Evolutionary conservation across 2,888 invertebrate species (phyloP), one percentile per base, ranked within the genome.

Genomic region (Carabus problematicus): DNA sequence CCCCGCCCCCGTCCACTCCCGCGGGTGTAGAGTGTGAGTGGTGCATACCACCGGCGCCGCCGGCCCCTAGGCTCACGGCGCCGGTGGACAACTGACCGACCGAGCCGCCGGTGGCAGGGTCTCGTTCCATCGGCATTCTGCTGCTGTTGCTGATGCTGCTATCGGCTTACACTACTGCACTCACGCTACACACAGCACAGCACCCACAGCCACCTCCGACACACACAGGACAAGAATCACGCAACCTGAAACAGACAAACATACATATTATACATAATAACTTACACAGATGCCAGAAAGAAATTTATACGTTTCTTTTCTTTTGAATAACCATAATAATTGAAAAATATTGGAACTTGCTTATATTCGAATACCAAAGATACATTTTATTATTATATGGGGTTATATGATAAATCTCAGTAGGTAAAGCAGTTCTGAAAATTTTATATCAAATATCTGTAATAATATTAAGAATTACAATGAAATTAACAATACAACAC

Each of bases 11-110:
- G 84, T 93, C 93, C 77, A 93, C 93, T 73, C 93, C 93, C 68
- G 92, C 92, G 72, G 93, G 93, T 75, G 92, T 93, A 77, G 92
- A 92, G 79, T 91, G 87, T 75, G 93, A 93, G 82, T 93, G 93
- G 81, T 91, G 92, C 92, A 92, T 92, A 62, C 82, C 82, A 55
- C 76, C 77, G 56, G 77, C 77, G 73, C 80, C 81, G 75, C 78
- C 80, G 70, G 76, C 42, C 72, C 80, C 52, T 52, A 52, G 16
- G 19, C 52, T 52, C 52, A 19, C 52, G 19, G 52, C 52, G 55
- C 78, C 74, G 72, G 77, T 79, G 45, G 81, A 81, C 71, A 82
- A 75, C 72, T 80, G 81, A 55, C 81, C 82, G 63, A 81, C 81
- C 66, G 81, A 82, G 71, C 81, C 82, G 70, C 80, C 76, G 71